Base-by-base conservation (phyloP, 2,888 invertebrate genomes). In the Lepidocyrtoides sp. region DNA sequence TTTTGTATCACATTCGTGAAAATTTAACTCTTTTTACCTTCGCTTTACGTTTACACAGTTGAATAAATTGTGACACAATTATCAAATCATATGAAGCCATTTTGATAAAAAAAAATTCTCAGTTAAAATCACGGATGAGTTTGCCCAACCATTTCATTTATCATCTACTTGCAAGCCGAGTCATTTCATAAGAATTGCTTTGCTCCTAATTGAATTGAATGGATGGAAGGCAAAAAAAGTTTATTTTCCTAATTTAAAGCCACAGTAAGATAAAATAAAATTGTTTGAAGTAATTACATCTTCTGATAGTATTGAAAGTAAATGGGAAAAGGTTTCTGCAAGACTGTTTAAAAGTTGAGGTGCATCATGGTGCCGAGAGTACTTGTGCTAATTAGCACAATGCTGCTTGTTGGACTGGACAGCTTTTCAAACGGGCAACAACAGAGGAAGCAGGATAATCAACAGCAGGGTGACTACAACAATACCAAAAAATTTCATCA, bases 111-210 rank as follows among this genome's bases (percentile, higher is more conserved):
- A 48, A 60, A 44, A n/a, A n/a, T 14, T 72, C 20, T 23, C 54
- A 54, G 54, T 75, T 89, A 84, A 89, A 83, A 86, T 85, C 36
- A 7, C 57, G 63, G 32, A 20, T 44, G 72, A 63, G 51, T 4
- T 51, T 79, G 72, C 23, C 51, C 90, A 77, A 66, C 85, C 79
- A 32, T 88, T 88, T 91, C 91, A 88, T 83, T 88, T 60, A 41
- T 36, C 26, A 51, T 66, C 32, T 17, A 48, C 54, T 20, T 41
- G 63, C 32, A n/a, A n/a, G n/a, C n/a, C n/a, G 57, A 60, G 83
- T 51, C n/a, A n/a, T n/a, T n/a, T n/a, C n/a, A n/a, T n/a, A n/a
- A n/a, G n/a, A n/a, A n/a, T n/a, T n/a, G n/a, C n/a, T n/a, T n/a
- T n/a, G n/a, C n/a, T n/a, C n/a, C n/a, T n/a, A n/a, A n/a, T n/a